phyloP scores from a whole-genome alignment of 2,888 invertebrate species.

The Mesorhabditis belari region DNA sequence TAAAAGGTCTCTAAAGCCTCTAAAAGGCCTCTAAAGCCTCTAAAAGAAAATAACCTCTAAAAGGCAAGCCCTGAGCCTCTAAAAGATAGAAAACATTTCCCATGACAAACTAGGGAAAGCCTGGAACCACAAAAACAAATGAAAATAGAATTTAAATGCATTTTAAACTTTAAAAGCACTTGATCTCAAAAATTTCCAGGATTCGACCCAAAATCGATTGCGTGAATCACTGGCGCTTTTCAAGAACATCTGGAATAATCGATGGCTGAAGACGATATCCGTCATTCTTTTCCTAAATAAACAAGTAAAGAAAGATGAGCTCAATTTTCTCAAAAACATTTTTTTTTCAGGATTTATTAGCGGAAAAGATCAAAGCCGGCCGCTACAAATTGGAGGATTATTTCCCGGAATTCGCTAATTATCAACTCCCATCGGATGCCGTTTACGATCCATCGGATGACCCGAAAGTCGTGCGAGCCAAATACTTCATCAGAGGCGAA shows the following conservation, averaged over 20 bases:
- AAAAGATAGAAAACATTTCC: too few relatives aligned
- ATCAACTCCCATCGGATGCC: constrained; percentile 66
- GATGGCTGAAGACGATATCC: constrained; percentile 99
- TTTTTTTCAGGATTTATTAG: constrained; percentile 73
- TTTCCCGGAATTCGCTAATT: constrained; percentile 91
- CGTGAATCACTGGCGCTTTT: constrained; percentile 93
- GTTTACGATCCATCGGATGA: constrained; percentile 52
- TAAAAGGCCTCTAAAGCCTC: too few relatives aligned
- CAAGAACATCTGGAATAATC: constrained; percentile 99
- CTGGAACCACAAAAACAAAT: too few relatives aligned
- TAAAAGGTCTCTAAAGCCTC: too few relatives aligned
- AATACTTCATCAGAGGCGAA: constrained; percentile 99
- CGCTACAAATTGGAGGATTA: constrained; percentile 98
- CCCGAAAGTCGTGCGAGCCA: constrained; percentile 88
- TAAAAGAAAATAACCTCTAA: too few relatives aligned
- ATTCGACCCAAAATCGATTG: constrained; percentile 27
- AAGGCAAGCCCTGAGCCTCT: too few relatives aligned
- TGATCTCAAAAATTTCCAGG: too few relatives aligned
- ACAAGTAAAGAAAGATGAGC: constrained; percentile 59
- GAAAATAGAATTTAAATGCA: too few relatives aligned
- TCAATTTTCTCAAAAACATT: background rate
- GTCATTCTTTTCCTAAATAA: constrained; percentile 99
- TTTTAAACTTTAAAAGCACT: too few relatives aligned
- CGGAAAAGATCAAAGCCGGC: constrained; percentile 95
- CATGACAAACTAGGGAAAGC: too few relatives aligned